These are phyloP conservation scores for Nicator chloris DNA, from an alignment of 2,113 vertebrate genomes.

Conservation along the genomic window DNA sequence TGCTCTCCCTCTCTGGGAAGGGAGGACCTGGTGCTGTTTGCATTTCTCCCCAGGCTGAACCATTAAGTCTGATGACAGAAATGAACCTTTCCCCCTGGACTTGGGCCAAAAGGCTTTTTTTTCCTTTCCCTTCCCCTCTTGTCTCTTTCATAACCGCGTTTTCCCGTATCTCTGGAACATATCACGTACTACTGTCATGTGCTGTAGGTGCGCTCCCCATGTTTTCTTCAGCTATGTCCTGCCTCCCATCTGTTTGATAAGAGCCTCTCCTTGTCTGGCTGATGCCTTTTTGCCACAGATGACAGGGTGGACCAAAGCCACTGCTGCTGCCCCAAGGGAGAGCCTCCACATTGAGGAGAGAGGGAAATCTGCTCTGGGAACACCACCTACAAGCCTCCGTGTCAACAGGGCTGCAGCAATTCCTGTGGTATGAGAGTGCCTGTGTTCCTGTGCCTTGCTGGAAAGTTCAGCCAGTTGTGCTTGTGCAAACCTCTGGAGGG, in stretches of 20 bases:
- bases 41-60: conserved; percentile 27
- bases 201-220: neutral
- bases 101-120: neutral
- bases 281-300: neutral
- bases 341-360: neutral
- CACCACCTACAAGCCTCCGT: neutral
- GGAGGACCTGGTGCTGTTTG: neutral
- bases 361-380: neutral
- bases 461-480: conserved; percentile 6
- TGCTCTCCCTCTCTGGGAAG: neutral
- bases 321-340: neutral
- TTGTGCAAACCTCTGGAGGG: conserved; percentile 22
- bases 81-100: conserved; percentile 37
- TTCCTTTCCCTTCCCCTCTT: neutral
- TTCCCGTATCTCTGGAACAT: conserved; percentile 7
- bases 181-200: neutral
- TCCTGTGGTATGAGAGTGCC: neutral
- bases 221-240: neutral
- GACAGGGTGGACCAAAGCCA: neutral
- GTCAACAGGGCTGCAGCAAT: neutral
- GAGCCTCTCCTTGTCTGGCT: neutral
- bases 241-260: neutral
- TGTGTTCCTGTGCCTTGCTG: neutral
- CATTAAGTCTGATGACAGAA: conserved; percentile 40
- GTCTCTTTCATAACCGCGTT: conserved; percentile 14